Conservation (phyloP, 2,888 invertebrate genomes). For the Microctonus aethiopoides region DNA sequence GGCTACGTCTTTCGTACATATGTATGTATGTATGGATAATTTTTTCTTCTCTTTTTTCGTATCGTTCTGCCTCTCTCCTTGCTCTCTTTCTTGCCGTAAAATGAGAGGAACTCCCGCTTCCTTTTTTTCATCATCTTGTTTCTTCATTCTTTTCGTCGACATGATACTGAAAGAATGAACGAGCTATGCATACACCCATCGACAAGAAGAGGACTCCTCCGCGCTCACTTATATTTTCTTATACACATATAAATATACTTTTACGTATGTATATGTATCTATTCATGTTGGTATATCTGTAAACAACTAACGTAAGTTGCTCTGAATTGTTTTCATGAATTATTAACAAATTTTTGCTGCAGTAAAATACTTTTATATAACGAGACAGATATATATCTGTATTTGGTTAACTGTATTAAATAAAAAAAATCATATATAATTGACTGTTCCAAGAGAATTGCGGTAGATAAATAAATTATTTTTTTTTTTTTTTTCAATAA, state of each 20-base stretch:
- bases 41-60: slow-evolving; percentile 22
- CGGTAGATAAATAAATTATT: background rate
- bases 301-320: background rate
- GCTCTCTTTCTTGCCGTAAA: background rate
- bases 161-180: slow-evolving; percentile 32
- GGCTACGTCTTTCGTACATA: slow-evolving; percentile 19
- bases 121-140: slow-evolving; percentile 24
- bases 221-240: slow-evolving; percentile 3
- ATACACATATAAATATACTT: background rate
- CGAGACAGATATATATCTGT: background rate
- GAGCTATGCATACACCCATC: slow-evolving; percentile 32
- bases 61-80: slow-evolving; percentile 13
- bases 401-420: background rate
- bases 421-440: background rate
- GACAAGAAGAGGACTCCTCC: slow-evolving; percentile 17
- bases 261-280: too few relatives aligned
- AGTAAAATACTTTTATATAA: slow-evolving; percentile 13
- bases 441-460: background rate
- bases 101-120: slow-evolving; percentile 12
- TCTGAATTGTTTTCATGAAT: slow-evolving; percentile 33
- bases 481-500: background rate
- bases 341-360: slow-evolving; percentile 31
- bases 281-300: background rate
- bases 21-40: slow-evolving; percentile 9
- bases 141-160: slow-evolving; percentile 22